Base-by-base conservation (phyloP, 1,140 invertebrate genomes). In the Euwallacea fornicatus region DNA sequence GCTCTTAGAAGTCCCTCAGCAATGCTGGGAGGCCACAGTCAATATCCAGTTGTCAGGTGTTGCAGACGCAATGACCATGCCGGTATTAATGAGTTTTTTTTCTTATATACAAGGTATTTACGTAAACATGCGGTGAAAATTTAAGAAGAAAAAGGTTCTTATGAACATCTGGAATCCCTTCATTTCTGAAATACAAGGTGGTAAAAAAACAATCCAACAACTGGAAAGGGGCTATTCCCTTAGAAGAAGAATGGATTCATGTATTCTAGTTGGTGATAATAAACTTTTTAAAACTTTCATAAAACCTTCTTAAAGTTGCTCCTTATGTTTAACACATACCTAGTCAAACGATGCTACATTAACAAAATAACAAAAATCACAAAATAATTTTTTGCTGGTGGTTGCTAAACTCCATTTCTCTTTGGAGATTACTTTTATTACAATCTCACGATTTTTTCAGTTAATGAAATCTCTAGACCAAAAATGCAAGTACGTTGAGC, bases 1-100 rank as follows among this genome's bases (percentile, higher is more conserved):
- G 8, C 74, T 66, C 60, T 61, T 76, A n/a, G 33, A 75, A 15
- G 10, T 72, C 11, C 69, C 72, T 0, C 71, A 67, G 13, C 33
- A 65, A 8, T 66, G 46, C 50, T 72, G 70, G 60, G 55, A 73
- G 11, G 75, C 72, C 7, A 9, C 10, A 6, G 2, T 76, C 6
- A 75, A 76, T 62, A 60, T 75, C 16, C 21, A 62, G 15, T 16
- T 75, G 6, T 8, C 16, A 42, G 59, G 11, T 2, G 47, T 1
- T n/a, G 50, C 9, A n/a, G 65, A 11, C 44, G 9, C 0, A 55
- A 16, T 50, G 9, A 11, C 46, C 9, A 11, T 50, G 13, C 46
- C 46, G 46, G 13, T 10, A 13, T 50, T 50, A 11, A 13, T 50
- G 46, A 11, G 9, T 50, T 50, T 50, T 50, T 50, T 13, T 50